phyloP scores from a whole-genome alignment of 2,113 vertebrate species.

The Trochalopteron elliotii region DNA sequence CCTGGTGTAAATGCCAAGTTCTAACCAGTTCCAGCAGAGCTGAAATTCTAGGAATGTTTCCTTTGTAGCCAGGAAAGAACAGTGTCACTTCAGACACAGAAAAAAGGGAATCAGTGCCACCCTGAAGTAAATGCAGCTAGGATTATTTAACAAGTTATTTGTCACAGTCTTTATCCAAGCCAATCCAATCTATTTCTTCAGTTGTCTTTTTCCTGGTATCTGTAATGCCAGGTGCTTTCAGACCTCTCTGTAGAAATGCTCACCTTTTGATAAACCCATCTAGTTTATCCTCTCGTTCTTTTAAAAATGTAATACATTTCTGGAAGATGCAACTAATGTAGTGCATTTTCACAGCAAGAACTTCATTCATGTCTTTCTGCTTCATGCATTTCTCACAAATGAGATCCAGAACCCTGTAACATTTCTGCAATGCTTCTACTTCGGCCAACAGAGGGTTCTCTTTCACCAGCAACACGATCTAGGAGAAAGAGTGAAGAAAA shows the following conservation, averaged over 20 bases:
- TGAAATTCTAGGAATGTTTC: not conserved
- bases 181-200: not conserved
- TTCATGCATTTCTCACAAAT: slow-evolving; percentile 97
- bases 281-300: slow-evolving; percentile 87
- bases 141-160: not conserved
- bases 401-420: slow-evolving; percentile 90
- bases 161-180: not conserved
- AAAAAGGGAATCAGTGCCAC: not conserved
- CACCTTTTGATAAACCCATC: slow-evolving; percentile 91
- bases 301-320: slow-evolving; percentile 87
- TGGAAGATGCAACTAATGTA: slow-evolving; percentile 93
- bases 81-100: not conserved
- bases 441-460: slow-evolving; percentile 91
- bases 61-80: not conserved
- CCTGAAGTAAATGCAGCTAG: not conserved
- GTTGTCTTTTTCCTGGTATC: not conserved
- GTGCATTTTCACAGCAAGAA: slow-evolving; percentile 99
- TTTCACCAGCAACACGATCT: slow-evolving; percentile 92
- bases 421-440: slow-evolving; percentile 85
- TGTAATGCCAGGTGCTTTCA: not conserved
- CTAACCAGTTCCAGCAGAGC: not conserved
- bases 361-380: slow-evolving; percentile 98
- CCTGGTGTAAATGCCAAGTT: not conserved
- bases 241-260: not conserved
- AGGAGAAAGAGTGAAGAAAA: slow-evolving; percentile 17